These are phyloP conservation scores for Latrodectus elegans DNA, from an alignment of 2,888 invertebrate genomes.

Conservation along the genomic window DNA sequence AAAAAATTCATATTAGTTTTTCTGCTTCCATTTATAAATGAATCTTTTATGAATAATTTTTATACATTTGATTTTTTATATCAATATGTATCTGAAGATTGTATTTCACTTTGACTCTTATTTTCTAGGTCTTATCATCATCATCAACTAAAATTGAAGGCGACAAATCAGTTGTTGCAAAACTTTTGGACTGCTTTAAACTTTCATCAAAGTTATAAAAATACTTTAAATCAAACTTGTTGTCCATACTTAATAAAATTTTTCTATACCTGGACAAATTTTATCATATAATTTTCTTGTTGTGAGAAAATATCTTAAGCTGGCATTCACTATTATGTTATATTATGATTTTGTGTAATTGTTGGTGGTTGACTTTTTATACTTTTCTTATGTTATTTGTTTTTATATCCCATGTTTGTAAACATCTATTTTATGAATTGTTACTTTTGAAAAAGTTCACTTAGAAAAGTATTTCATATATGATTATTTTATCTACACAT, in stretches of 20 bases:
- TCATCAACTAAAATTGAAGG: conserved; percentile 75
- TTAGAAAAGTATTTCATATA: background rate
- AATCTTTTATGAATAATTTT: no score
- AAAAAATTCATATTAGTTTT: background rate
- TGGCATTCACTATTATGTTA: no score
- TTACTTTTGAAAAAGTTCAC: background rate
- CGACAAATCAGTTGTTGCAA: conserved; percentile 70
- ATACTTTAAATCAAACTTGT: background rate
- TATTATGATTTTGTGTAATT: no score
- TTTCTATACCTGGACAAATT: background rate
- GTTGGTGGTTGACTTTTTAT: no score
- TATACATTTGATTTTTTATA: no score
- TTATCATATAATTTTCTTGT: no score
- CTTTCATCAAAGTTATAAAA: conserved; percentile 49
- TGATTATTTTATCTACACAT: background rate
- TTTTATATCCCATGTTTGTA: background rate
- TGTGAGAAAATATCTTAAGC: no score
- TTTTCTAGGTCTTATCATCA: conserved; percentile 74
- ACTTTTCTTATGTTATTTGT: background rate
- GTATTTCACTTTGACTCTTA: conserved; percentile 21
- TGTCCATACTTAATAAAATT: background rate
- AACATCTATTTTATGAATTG: background rate
- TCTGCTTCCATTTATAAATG: background rate
- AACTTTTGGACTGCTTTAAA: conserved; percentile 53
- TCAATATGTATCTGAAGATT: background rate